Evolutionary conservation across 2,888 invertebrate genomes (phyloP).

Genomic region (Napeogenes sylphis): DNA sequence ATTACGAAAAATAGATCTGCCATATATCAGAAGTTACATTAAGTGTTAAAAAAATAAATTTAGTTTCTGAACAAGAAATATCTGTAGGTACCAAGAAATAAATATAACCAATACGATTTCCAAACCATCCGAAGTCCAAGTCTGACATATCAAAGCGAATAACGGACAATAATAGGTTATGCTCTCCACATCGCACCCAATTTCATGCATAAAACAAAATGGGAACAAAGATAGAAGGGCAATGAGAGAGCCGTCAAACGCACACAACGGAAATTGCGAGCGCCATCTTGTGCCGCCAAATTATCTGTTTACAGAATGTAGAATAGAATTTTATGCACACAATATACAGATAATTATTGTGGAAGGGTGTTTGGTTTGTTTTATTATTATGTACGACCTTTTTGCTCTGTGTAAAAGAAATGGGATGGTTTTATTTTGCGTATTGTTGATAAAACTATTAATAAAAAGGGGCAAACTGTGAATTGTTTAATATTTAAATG

Average conservation of each 20-base stretch:
- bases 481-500: no score
- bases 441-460: no score
- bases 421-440: no score
- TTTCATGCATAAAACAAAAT: constrained; percentile 27
- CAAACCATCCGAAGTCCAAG: not conserved
- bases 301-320: not conserved
- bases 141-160: constrained; percentile 20
- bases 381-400: no score
- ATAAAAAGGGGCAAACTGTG: no score
- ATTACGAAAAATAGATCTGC: no score
- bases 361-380: not conserved
- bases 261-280: constrained; percentile 59
- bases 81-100: no score
- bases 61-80: no score
- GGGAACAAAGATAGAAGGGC: constrained; percentile 22
- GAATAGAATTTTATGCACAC: constrained; percentile 3
- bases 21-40: no score
- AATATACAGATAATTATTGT: constrained; percentile 2
- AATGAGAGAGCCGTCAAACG: constrained; percentile 45
- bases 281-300: constrained; percentile 41
- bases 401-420: no score
- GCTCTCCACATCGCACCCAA: constrained; percentile 23
- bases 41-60: no score
- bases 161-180: constrained; percentile 7
- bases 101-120: no score